A percentile compares a stretch with the other conserved stretches of the same genome.
Conservation (phyloP, 35 echinoderm and acorn worm species). For the Holothuria glaberrima region DNA sequence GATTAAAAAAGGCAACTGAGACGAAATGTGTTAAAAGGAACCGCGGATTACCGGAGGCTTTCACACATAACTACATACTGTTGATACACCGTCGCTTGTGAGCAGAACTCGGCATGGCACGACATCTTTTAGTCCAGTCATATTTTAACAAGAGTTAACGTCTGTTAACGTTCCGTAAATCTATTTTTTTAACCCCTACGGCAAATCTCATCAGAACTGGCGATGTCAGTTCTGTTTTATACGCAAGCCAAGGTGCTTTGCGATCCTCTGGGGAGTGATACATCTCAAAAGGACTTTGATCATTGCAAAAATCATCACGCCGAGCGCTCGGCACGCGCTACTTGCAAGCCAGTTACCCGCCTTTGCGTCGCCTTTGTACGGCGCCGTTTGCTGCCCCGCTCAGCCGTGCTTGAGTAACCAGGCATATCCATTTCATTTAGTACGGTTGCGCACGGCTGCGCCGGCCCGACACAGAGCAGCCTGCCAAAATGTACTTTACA, state of each 20-base stretch:
- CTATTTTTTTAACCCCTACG: conserved; percentile 51
- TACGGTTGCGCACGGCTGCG: conserved; percentile 40
- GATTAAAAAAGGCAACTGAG: too few species aligned
- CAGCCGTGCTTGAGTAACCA: conserved; percentile 54
- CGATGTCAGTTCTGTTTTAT: conserved; percentile 21
- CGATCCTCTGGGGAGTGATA: conserved; percentile 35
- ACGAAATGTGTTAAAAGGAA: too few species aligned
- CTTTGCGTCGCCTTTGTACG: conserved; percentile 54
- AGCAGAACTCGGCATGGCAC: too few species aligned
- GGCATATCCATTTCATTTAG: conserved; percentile 57
- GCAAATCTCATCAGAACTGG: conserved; percentile 19
- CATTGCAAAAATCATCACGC: conserved; percentile 45
- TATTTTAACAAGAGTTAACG: conserved; percentile 28
- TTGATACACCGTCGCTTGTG: too few species aligned
- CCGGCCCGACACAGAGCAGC: conserved; percentile 15
- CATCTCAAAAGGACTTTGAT: conserved; percentile 41
- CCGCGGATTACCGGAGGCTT: too few species aligned
- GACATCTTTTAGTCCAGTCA: background rate
- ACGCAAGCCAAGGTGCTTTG: conserved; percentile 49
- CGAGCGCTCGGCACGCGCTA: background rate
- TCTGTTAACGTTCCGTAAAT: conserved; percentile 58
- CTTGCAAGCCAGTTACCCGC: conserved; percentile 20
- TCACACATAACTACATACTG: too few species aligned
- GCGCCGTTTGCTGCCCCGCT: conserved; percentile 41
- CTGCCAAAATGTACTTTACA: conserved; percentile 52